Evolutionary conservation across 2,113 vertebrate species (phyloP).

Genomic region (Neolamprologus devosi): DNA sequence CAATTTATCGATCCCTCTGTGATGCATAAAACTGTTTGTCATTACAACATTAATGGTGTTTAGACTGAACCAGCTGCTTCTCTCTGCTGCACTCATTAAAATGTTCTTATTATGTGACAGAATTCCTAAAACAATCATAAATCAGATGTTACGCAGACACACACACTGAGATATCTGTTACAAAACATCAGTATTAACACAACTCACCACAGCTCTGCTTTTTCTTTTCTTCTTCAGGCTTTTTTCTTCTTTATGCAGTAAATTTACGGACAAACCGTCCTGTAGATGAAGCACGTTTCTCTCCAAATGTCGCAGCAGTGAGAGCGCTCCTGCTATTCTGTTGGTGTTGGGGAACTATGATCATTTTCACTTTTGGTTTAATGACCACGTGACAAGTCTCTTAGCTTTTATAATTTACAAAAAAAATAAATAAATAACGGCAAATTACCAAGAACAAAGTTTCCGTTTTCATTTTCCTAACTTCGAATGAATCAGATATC

Average conservation of each 20-base stretch:
- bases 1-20: background rate
- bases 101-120: background rate
- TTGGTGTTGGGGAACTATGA: background rate
- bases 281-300: background rate
- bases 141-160: fast-evolving
- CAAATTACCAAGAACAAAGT: background rate
- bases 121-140: background rate
- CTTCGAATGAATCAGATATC: fast-evolving
- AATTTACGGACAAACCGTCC: background rate
- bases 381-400: background rate
- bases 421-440: background rate
- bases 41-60: background rate
- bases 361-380: background rate
- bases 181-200: background rate
- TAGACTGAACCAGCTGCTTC: background rate
- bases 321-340: background rate
- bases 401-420: background rate
- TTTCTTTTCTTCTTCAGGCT: background rate
- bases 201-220: background rate
- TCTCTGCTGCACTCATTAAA: background rate
- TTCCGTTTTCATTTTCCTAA: fast-evolving
- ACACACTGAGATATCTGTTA: background rate
- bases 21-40: fast-evolving
- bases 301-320: background rate
- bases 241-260: background rate